A percentile compares a stretch with the other conserved stretches of the same genome.
Evolutionary conservation across 2,113 vertebrate species (phyloP).

Genomic region (Sebastes fasciatus): DNA sequence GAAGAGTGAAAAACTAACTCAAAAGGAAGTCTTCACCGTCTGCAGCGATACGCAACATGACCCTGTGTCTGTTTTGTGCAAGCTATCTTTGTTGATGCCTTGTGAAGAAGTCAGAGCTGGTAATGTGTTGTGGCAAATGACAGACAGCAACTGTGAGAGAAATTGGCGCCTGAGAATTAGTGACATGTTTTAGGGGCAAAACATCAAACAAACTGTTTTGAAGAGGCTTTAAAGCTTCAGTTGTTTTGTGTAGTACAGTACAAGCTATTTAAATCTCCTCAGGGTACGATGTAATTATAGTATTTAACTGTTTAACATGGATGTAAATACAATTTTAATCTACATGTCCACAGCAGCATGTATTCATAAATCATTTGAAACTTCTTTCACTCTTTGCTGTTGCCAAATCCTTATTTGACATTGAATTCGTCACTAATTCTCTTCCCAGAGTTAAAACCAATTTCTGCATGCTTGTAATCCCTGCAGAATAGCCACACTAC

Average conservation of each 20-base stretch:
- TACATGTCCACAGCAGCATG: background rate
- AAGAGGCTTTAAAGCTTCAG: conserved; percentile 15
- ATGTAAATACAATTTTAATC: conserved; percentile 11
- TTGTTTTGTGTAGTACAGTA: background rate
- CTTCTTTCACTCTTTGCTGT: conserved; percentile 6
- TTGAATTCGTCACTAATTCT: conserved; percentile 47
- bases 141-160: conserved; percentile 32
- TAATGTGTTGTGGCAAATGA: conserved; percentile 57
- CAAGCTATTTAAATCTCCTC: background rate
- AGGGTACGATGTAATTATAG: background rate
- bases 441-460: conserved; percentile 54
- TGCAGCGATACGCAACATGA: conserved; percentile 9
- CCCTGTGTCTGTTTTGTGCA: conserved; percentile 16
- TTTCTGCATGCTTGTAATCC: conserved; percentile 61
- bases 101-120: conserved; percentile 2
- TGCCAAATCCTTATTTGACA: conserved; percentile 56
- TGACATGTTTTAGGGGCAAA: conserved; percentile 32
- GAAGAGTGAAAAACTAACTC: conserved; percentile 23
- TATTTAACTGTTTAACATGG: conserved; percentile 23
- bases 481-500: conserved; percentile 37
- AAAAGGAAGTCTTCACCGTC: conserved; percentile 17
- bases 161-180: conserved; percentile 28
- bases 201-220: conserved; percentile 21
- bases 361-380: conserved; percentile 14
- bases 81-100: conserved; percentile 6